Evolutionary conservation across 2,113 vertebrate genomes (phyloP), one percentile per base, ranked within the genome.

Genomic region (Mobula birostris): DNA sequence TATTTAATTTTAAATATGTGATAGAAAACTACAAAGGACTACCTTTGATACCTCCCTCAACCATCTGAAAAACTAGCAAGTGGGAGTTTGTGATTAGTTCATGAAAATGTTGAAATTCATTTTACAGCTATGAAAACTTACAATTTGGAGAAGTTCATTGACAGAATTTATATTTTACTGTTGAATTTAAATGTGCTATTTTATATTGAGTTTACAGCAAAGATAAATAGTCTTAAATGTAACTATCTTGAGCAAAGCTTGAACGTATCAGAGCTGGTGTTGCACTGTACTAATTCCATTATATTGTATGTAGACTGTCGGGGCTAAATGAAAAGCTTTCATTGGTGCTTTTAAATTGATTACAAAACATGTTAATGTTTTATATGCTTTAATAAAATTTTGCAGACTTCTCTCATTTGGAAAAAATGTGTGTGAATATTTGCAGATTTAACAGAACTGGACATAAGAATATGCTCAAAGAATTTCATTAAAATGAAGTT

Each of bases 351-450:
- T 74, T 74, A 76, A 74, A 27, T 76, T 93, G 91, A 93, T 15
- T 15, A 15, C 40, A 93, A 93, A 90, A 90, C 66, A 83, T 48
- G 24, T 88, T 36, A 36, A 70, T 91, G 88, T 91, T 91, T 91
- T 91, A 70, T 70, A 91, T 36, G 27, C 88, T 91, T 91, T 91
- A 70, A 91, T 91, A 91, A 91, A 91, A 36, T 21, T 70, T 91
- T 70, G 58, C n/a, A 68, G 66, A 91, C 6, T 77, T 85, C 14
- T 83, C 40, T 56, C 80, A 56, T 11, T 61, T 85, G 56, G 48
- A 61, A 56, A 61, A 85, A 27, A 27, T 85, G 21, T 58, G 48
- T 61, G 19, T 85, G 56, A 8, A 61, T 61, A 56, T 61, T 85
- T 85, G 56, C 56, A 85, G 58, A 58, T 85, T 85, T 58, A 85